These are phyloP conservation scores for Mus caroli DNA, from an alignment of 2,797 vertebrate species.

Conservation along the genomic window DNA sequence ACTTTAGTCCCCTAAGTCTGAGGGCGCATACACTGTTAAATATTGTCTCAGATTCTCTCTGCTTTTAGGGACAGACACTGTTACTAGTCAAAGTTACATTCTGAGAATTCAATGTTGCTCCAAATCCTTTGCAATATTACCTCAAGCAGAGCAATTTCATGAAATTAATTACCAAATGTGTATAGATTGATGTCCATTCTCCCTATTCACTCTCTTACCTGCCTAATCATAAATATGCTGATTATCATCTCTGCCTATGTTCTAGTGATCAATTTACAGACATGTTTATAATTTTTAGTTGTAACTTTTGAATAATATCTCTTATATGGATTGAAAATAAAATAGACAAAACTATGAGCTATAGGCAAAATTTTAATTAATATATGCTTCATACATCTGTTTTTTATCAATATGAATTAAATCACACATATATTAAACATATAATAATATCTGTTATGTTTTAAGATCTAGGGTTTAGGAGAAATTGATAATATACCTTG, in stretches of 20 bases:
- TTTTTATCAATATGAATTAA: slow-evolving; percentile 23
- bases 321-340: neutral
- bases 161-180: neutral
- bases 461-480: neutral
- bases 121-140: slow-evolving; percentile 26
- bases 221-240: neutral
- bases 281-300: neutral
- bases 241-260: neutral
- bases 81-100: slow-evolving; percentile 5
- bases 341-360: slow-evolving; percentile 23
- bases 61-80: neutral
- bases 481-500: neutral
- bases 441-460: neutral
- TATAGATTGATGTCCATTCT: neutral
- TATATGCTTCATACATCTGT: neutral
- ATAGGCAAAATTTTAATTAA: slow-evolving; percentile 9
- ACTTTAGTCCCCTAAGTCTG: no score
- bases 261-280: neutral
- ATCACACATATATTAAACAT: slow-evolving; percentile 8
- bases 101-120: slow-evolving; percentile 10
- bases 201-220: neutral
- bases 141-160: neutral
- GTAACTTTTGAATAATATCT: slow-evolving; percentile 29
- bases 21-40: neutral
- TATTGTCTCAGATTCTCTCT: neutral